Evolutionary conservation across 2,888 invertebrate genomes (phyloP).

Genomic region (Clivina fossor): DNA sequence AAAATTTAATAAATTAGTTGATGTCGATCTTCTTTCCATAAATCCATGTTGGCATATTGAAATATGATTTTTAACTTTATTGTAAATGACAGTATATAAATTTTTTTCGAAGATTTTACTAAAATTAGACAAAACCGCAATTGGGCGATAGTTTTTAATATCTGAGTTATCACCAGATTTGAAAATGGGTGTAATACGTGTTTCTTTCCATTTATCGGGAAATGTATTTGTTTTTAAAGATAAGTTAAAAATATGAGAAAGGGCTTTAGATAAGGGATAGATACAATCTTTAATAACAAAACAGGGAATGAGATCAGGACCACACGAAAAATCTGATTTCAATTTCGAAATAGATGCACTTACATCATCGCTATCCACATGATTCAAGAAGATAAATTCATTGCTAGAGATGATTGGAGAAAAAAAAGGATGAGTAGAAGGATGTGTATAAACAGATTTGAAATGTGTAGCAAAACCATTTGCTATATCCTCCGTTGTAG

Average conservation of each 20-base stretch:
- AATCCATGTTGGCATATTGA: background rate
- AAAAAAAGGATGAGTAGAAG: background rate
- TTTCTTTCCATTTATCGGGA: conserved; percentile 29
- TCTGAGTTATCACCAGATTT: conserved; percentile 25
- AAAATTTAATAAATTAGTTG: background rate
- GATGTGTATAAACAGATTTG: background rate
- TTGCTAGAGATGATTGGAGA: too few relatives aligned
- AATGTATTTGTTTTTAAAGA: conserved; percentile 18
- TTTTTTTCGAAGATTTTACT: conserved; percentile 33
- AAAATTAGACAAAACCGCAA: conserved; percentile 28
- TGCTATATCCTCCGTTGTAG: background rate
- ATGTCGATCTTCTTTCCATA: background rate
- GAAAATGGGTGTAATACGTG: conserved; percentile 29
- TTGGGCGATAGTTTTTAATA: conserved; percentile 34
- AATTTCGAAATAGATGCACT: background rate
- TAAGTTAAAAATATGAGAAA: conserved; percentile 13
- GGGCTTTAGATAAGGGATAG: conserved; percentile 8
- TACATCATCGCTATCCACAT: too few relatives aligned
- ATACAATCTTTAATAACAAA: conserved; percentile 21
- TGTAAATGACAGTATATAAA: conserved; percentile 10
- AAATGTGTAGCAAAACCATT: conserved; percentile 2
- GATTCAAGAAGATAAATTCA: too few relatives aligned
- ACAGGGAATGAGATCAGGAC: conserved; percentile 27
- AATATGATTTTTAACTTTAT: conserved; percentile 20
- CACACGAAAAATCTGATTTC: conserved; percentile 5